phyloP scores from a whole-genome alignment of 2,113 vertebrate species.

The Indicator indicator region DNA sequence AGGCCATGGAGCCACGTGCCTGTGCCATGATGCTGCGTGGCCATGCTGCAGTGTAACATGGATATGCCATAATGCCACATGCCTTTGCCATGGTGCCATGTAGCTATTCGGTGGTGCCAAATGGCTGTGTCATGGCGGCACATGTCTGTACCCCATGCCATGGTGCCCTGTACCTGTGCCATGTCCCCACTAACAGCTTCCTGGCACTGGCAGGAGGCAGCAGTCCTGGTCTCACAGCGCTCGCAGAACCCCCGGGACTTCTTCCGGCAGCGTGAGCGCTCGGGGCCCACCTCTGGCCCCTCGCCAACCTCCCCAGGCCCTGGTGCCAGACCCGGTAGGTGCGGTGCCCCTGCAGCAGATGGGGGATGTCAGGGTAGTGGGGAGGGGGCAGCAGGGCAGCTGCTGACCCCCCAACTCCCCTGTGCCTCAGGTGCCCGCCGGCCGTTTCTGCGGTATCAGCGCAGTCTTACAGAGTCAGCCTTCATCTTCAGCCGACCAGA shows the following conservation, averaged over 20 bases:
- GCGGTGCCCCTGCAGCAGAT: background rate
- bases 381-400: background rate
- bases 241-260: conserved; percentile 82
- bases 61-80: background rate
- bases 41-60: background rate
- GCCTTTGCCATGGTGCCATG: background rate
- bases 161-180: background rate
- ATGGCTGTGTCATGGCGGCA: background rate
- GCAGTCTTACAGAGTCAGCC: conserved; percentile 86
- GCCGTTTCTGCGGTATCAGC: conserved; percentile 82
- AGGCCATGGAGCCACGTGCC: background rate
- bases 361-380: background rate
- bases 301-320: conserved; percentile 49
- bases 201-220: conserved; percentile 77
- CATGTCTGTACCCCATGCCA: too few relatives aligned
- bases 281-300: conserved; percentile 43
- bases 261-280: conserved; percentile 84
- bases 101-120: background rate
- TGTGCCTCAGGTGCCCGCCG: conserved; percentile 70
- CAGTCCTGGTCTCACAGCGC: conserved; percentile 81
- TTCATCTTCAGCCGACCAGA: conserved; percentile 82
- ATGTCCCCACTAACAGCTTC: background rate
- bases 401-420: background rate
- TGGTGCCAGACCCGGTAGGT: background rate
- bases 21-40: too few relatives aligned